phyloP scores from a whole-genome alignment of 2,888 invertebrate species.

The Anthrax anthrax region DNA sequence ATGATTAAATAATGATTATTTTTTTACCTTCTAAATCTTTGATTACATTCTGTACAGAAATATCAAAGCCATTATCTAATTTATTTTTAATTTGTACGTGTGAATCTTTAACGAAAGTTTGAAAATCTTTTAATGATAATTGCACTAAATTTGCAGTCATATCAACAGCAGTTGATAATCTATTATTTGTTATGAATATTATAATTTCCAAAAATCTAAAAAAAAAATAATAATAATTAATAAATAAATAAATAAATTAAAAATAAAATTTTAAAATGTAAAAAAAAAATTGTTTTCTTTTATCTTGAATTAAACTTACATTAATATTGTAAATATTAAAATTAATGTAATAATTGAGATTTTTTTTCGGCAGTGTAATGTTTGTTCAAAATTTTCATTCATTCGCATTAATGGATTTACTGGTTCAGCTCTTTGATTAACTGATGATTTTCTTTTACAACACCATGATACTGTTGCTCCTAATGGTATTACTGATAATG shows the following conservation, averaged over 20 bases:
- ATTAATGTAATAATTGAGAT: constrained; percentile 26
- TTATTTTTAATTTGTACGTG: constrained; percentile 46
- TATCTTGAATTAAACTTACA: constrained; percentile 18
- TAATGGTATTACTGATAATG: constrained; percentile 51
- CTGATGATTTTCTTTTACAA: constrained; percentile 30
- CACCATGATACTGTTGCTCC: constrained; percentile 43
- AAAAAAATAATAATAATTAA: constrained; percentile 1
- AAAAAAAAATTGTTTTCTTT: constrained; percentile 2
- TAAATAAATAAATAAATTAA: background rate
- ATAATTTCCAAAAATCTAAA: constrained; percentile 41
- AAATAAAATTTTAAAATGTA: background rate
- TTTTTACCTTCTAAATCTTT: constrained; percentile 47
- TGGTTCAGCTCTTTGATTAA: constrained; percentile 28
- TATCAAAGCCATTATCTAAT: constrained; percentile 42
- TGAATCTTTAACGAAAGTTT: constrained; percentile 46
- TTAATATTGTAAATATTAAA: constrained; percentile 27
- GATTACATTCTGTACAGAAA: constrained; percentile 44
- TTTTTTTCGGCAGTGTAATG: constrained; percentile 26
- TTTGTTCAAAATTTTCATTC: constrained; percentile 26
- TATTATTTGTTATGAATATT: constrained; percentile 49
- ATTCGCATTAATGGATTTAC: constrained; percentile 25
- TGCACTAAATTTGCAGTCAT: constrained; percentile 40
- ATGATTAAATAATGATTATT: too few relatives aligned
- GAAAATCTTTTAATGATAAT: constrained; percentile 44
- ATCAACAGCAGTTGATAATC: constrained; percentile 41